These are phyloP conservation scores for Leucopsar rothschildi DNA, from an alignment of 2,113 vertebrate genomes.

Conservation along the genomic window DNA sequence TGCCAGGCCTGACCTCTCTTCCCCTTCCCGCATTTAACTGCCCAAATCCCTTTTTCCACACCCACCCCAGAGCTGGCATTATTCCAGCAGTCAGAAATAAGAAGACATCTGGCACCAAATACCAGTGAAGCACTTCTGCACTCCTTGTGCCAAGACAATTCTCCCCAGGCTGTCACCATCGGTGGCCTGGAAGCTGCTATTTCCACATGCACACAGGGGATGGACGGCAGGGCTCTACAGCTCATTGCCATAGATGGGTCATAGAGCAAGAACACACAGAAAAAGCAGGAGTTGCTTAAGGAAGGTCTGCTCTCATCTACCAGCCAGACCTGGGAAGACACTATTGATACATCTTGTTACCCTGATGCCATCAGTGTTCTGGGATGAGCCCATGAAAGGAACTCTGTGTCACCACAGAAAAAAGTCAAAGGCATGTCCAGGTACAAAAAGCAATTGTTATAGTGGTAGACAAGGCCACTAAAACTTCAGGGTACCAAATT, in stretches of 20 bases:
- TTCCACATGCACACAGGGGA: neutral
- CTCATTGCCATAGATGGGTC: neutral
- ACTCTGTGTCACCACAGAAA: neutral
- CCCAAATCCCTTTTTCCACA: constrained; percentile 29
- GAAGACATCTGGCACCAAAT: constrained; percentile 28
- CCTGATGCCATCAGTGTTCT: neutral
- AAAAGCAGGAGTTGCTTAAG: neutral
- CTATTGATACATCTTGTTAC: neutral
- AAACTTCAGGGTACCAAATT: neutral
- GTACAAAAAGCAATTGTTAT: neutral
- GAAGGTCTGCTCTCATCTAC: neutral
- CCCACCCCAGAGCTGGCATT: neutral
- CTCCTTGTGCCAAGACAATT: constrained; percentile 21
- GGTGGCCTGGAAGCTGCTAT: neutral
- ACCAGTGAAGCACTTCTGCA: neutral
- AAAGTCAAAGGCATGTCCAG: neutral
- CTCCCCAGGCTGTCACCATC: neutral
- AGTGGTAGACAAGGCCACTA: neutral
- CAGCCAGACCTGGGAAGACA: neutral
- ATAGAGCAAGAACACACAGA: neutral
- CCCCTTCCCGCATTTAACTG: neutral
- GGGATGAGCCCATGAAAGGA: neutral
- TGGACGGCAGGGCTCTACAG: neutral
- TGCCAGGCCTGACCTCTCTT: neutral
- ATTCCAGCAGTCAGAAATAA: constrained; percentile 17